phyloP scores from a whole-genome alignment of 2,113 vertebrate species.

The Alligator mississippiensis region DNA sequence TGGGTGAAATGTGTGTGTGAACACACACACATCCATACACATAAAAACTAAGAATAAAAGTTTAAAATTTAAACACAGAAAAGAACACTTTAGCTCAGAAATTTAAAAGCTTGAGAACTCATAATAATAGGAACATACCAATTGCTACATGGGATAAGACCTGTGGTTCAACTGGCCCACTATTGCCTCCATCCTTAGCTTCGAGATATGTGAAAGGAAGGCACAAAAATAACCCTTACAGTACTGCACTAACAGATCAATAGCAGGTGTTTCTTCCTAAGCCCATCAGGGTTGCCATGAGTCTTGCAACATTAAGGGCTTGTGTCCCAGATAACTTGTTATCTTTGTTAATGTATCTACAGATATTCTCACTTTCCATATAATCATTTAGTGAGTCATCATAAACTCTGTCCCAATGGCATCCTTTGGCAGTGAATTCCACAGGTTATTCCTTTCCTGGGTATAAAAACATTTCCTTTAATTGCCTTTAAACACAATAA shows the following conservation, averaged over 20 bases:
- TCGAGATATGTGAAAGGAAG: not conserved
- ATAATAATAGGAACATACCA: too few species aligned
- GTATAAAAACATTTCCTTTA: constrained; percentile 8
- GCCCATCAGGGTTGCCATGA: not conserved
- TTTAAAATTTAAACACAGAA: not conserved
- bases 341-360: not conserved
- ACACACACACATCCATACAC: not conserved
- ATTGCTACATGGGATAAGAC: too few species aligned
- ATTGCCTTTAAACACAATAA: not conserved
- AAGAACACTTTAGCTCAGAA: not conserved
- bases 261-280: not conserved
- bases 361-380: not conserved
- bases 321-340: not conserved
- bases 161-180: too few species aligned
- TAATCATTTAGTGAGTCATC: not conserved
- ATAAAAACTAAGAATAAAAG: not conserved
- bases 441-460: rapidly evolving
- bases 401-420: not conserved
- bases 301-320: not conserved
- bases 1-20: not conserved
- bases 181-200: not conserved
- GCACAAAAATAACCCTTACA: not conserved
- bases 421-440: not conserved
- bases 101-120: not conserved
- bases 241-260: not conserved